These are phyloP conservation scores for Epirrita christyi DNA, from an alignment of 2,888 invertebrate genomes.

Conservation along the genomic window DNA sequence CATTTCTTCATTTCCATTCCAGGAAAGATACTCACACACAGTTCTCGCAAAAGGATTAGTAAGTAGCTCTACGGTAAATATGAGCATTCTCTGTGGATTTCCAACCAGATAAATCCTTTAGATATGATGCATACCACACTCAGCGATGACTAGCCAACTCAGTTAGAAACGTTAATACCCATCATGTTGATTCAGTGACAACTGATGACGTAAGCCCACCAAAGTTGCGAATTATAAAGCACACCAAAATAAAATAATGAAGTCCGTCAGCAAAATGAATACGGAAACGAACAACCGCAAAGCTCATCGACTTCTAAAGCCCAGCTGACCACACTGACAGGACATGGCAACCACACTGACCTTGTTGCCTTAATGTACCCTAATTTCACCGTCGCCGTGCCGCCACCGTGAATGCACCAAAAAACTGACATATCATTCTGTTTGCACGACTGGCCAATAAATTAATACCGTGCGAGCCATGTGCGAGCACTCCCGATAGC, in stretches of 20 bases:
- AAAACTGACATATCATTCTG: constrained; percentile 77
- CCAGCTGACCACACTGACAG: constrained; percentile 60
- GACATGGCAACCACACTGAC: constrained; percentile 64
- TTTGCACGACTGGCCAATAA: constrained; percentile 80
- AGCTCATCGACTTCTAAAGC: constrained; percentile 58
- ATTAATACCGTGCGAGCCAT: constrained; percentile 72
- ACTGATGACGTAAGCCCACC: constrained; percentile 2
- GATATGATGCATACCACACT: neutral
- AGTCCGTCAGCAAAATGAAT: constrained; percentile 32
- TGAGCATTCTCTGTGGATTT: neutral
- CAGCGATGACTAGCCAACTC: too few species aligned
- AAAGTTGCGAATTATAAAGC: constrained; percentile 5
- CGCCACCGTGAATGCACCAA: constrained; percentile 65
- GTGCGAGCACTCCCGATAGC: constrained; percentile 62
- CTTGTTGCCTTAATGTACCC: constrained; percentile 83
- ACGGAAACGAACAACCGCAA: constrained; percentile 67
- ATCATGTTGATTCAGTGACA: neutral
- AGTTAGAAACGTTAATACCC: too few species aligned
- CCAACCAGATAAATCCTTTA: neutral
- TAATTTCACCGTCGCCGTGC: constrained; percentile 68
- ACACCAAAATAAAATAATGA: constrained; percentile 20
- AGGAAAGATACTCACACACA: neutral
- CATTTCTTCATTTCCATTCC: neutral
- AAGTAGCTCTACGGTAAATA: too few species aligned
- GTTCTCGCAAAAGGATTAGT: neutral